Evolutionary conservation across 1,140 invertebrate genomes (phyloP).

Genomic region (Asobara japonica): DNA sequence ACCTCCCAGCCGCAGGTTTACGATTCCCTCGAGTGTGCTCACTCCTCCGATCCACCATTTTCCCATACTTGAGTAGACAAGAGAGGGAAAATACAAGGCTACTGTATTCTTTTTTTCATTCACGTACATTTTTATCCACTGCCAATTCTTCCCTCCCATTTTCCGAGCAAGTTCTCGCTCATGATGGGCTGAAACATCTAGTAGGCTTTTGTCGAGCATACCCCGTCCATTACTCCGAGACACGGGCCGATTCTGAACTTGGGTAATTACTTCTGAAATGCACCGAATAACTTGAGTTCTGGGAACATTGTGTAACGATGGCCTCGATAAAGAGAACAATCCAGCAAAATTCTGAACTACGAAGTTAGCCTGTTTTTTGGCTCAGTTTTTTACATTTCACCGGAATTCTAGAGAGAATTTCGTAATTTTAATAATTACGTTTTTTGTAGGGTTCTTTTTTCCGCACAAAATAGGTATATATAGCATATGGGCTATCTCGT

Average conservation of each 20-base stretch:
- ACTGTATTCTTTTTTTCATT: background rate
- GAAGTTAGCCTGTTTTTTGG: background rate
- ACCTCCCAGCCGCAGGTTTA: constrained; percentile 38
- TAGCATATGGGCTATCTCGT: too few species aligned
- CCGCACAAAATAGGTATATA: too few species aligned
- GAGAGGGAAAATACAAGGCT: background rate
- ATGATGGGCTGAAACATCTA: constrained; percentile 3
- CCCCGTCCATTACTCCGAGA: background rate
- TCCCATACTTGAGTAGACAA: background rate
- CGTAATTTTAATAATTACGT: too few species aligned
- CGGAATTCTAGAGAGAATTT: too few species aligned
- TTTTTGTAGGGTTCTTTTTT: too few species aligned
- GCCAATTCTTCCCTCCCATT: constrained; percentile 17
- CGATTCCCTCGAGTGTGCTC: constrained; percentile 36
- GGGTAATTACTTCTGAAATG: constrained; percentile 37
- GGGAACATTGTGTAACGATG: constrained; percentile 14
- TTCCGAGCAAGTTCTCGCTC: background rate
- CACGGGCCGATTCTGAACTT: constrained; percentile 33
- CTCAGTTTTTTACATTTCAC: too few species aligned
- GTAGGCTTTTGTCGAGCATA: background rate
- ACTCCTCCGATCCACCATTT: constrained; percentile 27
- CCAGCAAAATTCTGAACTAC: background rate
- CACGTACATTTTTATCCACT: constrained; percentile 16
- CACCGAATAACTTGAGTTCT: constrained; percentile 31
- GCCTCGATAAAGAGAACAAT: constrained; percentile 10